Evolutionary conservation across 2,888 invertebrate species (phyloP), one percentile per base, ranked within the genome.

Genomic region (Scaptomyza parva): DNA sequence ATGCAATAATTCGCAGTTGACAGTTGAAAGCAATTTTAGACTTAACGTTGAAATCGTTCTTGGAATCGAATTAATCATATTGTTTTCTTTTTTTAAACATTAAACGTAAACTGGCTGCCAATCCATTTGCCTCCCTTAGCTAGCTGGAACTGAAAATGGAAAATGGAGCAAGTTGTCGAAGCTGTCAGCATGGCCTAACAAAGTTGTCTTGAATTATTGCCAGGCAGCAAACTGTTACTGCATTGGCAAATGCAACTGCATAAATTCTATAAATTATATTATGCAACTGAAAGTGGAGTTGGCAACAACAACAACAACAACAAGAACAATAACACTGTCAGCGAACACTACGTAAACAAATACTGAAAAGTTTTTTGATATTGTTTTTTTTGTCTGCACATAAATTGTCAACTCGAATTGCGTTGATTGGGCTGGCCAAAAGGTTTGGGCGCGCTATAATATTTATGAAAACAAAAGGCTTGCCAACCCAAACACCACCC

Each of bases 401-500:
- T 73, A 73, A 73, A 73, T 73, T 73, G 47, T 54, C 43, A 61
- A 64, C 64, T 58, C 24, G 43, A 55, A 40, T 22, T 35, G 55
- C 45, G 55, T 55, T 63, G 73, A 73, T 73, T 73, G 69, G 41
- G 40, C 55, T 48, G 66, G 30, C 57, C 65, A 65, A 70, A 61
- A 70, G 39, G 59, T 54, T 68, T 58, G 52, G 66, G 59, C 66
- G 70, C 72, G 62, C 64, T 82, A 77, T 85, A 82, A 82, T 82
- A 82, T 82, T 82, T 77, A 82, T 82, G 86, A 72, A 84, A 75
- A 82, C 70, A 75, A 72, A 75, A 33, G 22, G 20, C 37, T 1
- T 17, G 18, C 12, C 30, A 12, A n/a, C 22, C 63, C 48, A 12
- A 35, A n/a, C 37, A 11, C 28, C 24, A 12, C 50, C n/a, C 66